Conservation (phyloP, 1,140 invertebrate genomes). For the Drepana arcuata region DNA sequence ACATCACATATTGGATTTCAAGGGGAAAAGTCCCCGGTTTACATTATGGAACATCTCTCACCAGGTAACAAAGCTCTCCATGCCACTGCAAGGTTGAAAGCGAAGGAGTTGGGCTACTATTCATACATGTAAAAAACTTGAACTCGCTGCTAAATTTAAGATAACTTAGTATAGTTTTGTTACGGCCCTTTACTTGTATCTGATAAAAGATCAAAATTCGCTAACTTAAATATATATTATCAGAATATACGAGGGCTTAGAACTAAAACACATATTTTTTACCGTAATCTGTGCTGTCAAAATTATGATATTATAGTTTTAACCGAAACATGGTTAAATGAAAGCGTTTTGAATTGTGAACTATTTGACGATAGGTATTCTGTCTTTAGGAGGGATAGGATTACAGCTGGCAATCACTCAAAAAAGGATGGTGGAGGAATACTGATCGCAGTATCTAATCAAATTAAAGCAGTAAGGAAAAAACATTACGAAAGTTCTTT, state of each 20-base stretch:
- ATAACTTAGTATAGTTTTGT: too few relatives aligned
- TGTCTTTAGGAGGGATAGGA: conserved; percentile 4
- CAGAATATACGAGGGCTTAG: too few relatives aligned
- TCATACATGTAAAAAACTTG: too few relatives aligned
- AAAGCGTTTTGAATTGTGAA: conserved; percentile 3
- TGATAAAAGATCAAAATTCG: too few relatives aligned
- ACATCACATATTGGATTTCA: conserved; percentile 9
- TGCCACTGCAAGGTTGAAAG: conserved; percentile 10
- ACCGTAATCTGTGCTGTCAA: too few relatives aligned
- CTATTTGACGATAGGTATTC: conserved; percentile 8
- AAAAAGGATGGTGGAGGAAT: conserved; percentile 9
- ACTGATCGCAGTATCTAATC: conserved; percentile 3
- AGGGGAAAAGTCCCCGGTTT: conserved; percentile 13
- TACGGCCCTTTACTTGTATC: too few relatives aligned
- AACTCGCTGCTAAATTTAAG: too few relatives aligned
- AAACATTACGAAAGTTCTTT: background rate
- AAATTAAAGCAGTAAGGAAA: background rate
- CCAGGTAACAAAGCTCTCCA: conserved; percentile 15
- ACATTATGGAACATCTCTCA: conserved; percentile 12
- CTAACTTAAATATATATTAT: too few relatives aligned
- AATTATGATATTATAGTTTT: conserved; percentile 9
- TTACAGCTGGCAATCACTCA: background rate
- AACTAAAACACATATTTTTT: too few relatives aligned
- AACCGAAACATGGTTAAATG: conserved; percentile 10
- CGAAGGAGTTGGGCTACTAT: too few relatives aligned